Evolutionary conservation across 2,113 vertebrate species (phyloP), one percentile per base, ranked within the genome.

Genomic region (Gila orcuttii): DNA sequence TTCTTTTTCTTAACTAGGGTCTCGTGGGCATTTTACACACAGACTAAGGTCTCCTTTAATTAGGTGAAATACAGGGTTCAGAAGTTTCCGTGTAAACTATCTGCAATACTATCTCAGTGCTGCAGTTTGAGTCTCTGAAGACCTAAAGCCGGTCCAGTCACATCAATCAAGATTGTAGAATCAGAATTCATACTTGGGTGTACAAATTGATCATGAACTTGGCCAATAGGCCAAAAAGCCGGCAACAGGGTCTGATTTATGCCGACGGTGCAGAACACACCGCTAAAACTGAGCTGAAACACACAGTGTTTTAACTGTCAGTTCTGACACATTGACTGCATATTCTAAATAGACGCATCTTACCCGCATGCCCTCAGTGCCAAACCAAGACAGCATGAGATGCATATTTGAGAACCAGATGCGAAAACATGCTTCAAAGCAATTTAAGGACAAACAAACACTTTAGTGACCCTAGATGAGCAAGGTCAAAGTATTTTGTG

Each of bases 281-380:
- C 15, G 1, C 50, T 19, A 19, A 52, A 55, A 55, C 50, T 55
- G 52, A 55, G 52, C 52, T 55, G 52, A 55, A 28, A 28, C 28
- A 28, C 19, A 21, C 55, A 21, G 19, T 57, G 19, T 57, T 57
- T 57, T 7, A 66, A 85, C n/a, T n/a, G n/a, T n/a, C 83, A 86
- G 64, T 73, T 71, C 80, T 86, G 85, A 88, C 84, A 87, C 83
- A 79, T 79, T 60, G 33, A 79, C 83, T 89, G 80, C 55, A 42
- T 83, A 86, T 78, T 89, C 79, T 45, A 69, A 75, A 52, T 60
- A 89, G 75, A 79, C 57, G 86, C 57, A 60, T 85, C 81, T 85
- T 80, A 82, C 86, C 85, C 77, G 21, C 57, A n/a, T 19, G n/a
- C 77, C 82, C 74, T 62, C 85, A 25, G 66, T 78, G 64, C 76